Conservation (phyloP, 2,888 invertebrate genomes). For the Plagodis pulveraria region DNA sequence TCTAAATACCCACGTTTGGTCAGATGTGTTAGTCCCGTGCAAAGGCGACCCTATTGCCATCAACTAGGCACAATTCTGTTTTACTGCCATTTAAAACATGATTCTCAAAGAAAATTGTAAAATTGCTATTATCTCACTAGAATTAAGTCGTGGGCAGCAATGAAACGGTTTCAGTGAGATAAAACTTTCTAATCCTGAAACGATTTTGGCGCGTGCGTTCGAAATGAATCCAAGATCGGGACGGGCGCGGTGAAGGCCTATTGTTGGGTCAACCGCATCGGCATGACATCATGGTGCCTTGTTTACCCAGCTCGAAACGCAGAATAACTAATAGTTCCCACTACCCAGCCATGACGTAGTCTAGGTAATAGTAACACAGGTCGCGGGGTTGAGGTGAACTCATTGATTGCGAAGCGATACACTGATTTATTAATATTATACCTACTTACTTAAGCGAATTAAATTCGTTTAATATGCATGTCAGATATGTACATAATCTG, state of each 20-base stretch:
- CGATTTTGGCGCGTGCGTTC: not conserved
- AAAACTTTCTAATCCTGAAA: no score
- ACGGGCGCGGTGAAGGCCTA: slow-evolving; percentile 32
- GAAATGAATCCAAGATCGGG: not conserved
- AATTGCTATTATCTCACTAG: no score
- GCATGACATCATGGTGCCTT: slow-evolving; percentile 76
- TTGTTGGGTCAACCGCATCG: slow-evolving; percentile 75
- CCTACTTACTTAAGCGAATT: not conserved
- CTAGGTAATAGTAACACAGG: slow-evolving; percentile 46
- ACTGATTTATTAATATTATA: slow-evolving; percentile 42
- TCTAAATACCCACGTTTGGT: no score
- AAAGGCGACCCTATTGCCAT: no score
- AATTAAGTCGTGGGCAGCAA: not conserved
- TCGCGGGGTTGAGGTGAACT: slow-evolving; percentile 68
- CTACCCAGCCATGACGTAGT: slow-evolving; percentile 39
- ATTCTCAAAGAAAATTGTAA: no score
- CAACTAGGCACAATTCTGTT: no score
- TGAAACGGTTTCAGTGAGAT: not conserved
- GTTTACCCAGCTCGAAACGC: slow-evolving; percentile 63
- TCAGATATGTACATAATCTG: not conserved
- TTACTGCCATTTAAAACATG: no score
- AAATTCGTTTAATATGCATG: slow-evolving; percentile 2
- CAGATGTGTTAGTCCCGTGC: no score
- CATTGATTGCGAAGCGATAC: slow-evolving; percentile 58
- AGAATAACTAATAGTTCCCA: slow-evolving; percentile 36